These are phyloP conservation scores for Tetragnatha versicolor DNA, from an alignment of 1,140 invertebrate genomes.

Conservation along the genomic window DNA sequence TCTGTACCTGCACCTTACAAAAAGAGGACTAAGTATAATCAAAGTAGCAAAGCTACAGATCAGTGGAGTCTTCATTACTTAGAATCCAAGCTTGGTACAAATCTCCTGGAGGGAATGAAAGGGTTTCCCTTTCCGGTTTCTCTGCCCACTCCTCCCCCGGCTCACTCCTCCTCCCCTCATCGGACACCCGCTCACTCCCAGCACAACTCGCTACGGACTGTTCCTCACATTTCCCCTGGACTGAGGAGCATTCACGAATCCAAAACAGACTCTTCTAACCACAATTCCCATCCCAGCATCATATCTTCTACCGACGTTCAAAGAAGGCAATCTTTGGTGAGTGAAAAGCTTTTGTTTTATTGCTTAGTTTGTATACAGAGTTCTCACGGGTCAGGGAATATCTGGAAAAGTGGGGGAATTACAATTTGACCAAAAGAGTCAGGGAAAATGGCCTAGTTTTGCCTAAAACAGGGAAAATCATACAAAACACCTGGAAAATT, in stretches of 20 bases:
- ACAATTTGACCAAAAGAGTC: no score
- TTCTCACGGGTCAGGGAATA: no score
- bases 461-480: no score
- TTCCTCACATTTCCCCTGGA: constrained; percentile 34
- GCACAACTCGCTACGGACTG: constrained; percentile 35
- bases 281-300: constrained; percentile 35
- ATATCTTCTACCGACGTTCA: constrained; percentile 27
- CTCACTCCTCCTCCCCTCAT: constrained; percentile 48
- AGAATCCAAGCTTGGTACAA: constrained; percentile 27
- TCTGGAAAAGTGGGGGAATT: no score
- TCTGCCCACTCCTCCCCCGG: constrained; percentile 44
- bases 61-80: constrained; percentile 45
- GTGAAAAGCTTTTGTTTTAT: no score
- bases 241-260: constrained; percentile 50
- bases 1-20: constrained; percentile 32
- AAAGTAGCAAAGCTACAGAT: constrained; percentile 41
- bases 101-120: constrained; percentile 56
- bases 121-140: constrained; percentile 55
- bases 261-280: constrained; percentile 39
- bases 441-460: no score
- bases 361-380: no score
- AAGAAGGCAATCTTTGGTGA: constrained; percentile 44
- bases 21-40: constrained; percentile 41
- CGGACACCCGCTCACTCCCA: constrained; percentile 40
- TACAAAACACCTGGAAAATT: no score